A percentile compares a stretch with the other conserved stretches of the same genome.
phyloP scores from a whole-genome alignment of 2,888 invertebrate genomes.

The Cancer borealis region DNA sequence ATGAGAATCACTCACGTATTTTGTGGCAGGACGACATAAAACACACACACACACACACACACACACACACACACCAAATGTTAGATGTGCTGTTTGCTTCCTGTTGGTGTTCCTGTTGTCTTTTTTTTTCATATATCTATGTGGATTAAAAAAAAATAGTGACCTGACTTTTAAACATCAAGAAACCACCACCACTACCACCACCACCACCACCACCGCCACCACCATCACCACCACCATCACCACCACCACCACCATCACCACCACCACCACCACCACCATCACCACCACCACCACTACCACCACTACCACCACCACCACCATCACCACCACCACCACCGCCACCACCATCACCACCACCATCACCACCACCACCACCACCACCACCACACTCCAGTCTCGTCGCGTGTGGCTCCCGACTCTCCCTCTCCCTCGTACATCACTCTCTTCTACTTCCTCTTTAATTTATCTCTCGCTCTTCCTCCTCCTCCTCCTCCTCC shows the following conservation, averaged over 20 bases:
- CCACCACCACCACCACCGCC: too few species aligned
- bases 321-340: neutral
- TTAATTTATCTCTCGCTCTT: constrained; percentile 23
- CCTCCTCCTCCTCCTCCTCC: neutral
- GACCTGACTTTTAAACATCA: too few species aligned
- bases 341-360: neutral
- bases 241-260: too few species aligned
- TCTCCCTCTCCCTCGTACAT: neutral
- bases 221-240: too few species aligned
- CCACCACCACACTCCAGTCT: neutral
- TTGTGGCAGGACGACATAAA: too few species aligned
- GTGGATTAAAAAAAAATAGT: too few species aligned
- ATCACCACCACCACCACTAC: neutral
- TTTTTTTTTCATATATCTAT: too few species aligned
- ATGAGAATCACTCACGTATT: constrained; percentile 10
- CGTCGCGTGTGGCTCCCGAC: neutral
- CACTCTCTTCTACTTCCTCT: constrained; percentile 29
- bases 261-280: neutral
- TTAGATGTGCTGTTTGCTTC: too few species aligned
- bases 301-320: too few species aligned
- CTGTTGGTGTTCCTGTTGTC: too few species aligned
- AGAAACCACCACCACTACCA: too few species aligned
- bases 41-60: neutral
- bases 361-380: neutral
- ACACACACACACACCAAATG: neutral